Evolutionary conservation across 30 jellyfish, hydroid and myxozoan genomes (phyloP).

Genomic region (Hydra vulgaris): DNA sequence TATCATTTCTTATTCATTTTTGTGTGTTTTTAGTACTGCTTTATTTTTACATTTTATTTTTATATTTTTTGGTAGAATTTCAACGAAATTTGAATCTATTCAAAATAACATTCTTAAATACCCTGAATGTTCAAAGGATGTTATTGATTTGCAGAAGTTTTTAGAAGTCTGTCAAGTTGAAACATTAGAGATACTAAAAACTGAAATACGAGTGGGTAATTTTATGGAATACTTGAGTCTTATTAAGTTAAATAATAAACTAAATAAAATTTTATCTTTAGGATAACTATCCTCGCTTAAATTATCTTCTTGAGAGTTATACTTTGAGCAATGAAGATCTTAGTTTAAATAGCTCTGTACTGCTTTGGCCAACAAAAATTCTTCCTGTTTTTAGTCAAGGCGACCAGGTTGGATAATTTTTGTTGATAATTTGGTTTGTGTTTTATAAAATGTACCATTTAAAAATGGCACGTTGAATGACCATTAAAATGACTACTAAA

Average conservation of each 20-base stretch:
- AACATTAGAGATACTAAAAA: slow-evolving; percentile 41
- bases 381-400: slow-evolving; percentile 80
- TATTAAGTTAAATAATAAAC: background rate
- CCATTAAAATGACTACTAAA: too few species aligned
- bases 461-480: background rate
- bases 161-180: slow-evolving; percentile 72
- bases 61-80: slow-evolving; percentile 33
- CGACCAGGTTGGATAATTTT: slow-evolving; percentile 55
- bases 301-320: slow-evolving; percentile 66
- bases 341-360: slow-evolving; percentile 62
- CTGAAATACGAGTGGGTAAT: slow-evolving; percentile 43
- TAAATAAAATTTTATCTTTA: background rate
- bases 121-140: slow-evolving; percentile 76
- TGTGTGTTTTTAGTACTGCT: background rate
- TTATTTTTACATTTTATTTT: background rate
- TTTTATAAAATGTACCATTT: background rate
- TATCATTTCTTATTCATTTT: background rate
- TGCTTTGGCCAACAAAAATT: slow-evolving; percentile 81
- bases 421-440: background rate
- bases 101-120: slow-evolving; percentile 40
- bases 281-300: slow-evolving; percentile 69
- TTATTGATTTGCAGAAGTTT: slow-evolving; percentile 56
- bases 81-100: slow-evolving; percentile 55
- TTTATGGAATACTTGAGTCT: too few species aligned
- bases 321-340: slow-evolving; percentile 51